Percentiles rank a stretch among this genome's conserved stretches.
phyloP scores from a whole-genome alignment of 2,888 invertebrate genomes.

The Diaphora mendica region DNA sequence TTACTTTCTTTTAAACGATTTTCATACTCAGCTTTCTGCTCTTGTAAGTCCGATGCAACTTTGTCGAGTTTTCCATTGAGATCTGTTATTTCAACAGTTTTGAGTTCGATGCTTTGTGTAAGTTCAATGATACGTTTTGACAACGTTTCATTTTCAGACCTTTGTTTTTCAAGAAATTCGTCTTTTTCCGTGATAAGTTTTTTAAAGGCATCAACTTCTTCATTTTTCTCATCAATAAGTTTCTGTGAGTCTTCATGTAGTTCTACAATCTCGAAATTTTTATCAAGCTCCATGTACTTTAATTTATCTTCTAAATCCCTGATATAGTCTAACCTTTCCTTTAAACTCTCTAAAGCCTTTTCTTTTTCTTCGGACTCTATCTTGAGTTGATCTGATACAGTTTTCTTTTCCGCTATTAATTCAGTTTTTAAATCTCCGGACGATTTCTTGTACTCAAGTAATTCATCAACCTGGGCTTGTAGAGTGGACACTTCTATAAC shows the following conservation, averaged over 20 bases:
- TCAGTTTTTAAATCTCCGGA: conserved; percentile 41
- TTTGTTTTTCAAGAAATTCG: conserved; percentile 50
- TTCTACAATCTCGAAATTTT: conserved; percentile 53
- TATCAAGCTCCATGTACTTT: conserved; percentile 52
- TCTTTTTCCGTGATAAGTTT: conserved; percentile 54
- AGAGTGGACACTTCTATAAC: conserved; percentile 51
- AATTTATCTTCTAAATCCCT: conserved; percentile 48
- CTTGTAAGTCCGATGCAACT: conserved; percentile 52
- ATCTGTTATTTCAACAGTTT: conserved; percentile 55
- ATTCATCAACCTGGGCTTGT: conserved; percentile 54
- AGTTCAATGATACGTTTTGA: conserved; percentile 53
- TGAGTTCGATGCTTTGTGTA: conserved; percentile 49
- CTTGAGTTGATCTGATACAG: conserved; percentile 42
- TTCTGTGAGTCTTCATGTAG: conserved; percentile 51
- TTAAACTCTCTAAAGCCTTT: conserved; percentile 36
- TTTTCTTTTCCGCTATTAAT: conserved; percentile 49
- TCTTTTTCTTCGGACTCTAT: conserved; percentile 48
- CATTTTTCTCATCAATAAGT: conserved; percentile 50
- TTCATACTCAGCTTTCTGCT: conserved; percentile 76
- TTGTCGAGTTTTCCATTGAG: conserved; percentile 52
- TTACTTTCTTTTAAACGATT: conserved; percentile 74
- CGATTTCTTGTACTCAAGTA: conserved; percentile 47
- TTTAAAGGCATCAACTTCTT: conserved; percentile 54
- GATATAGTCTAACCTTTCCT: conserved; percentile 52
- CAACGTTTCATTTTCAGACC: conserved; percentile 51